A percentile compares a stretch with the other conserved stretches of the same genome.
Conservation (phyloP, 1,140 invertebrate genomes). For the Drosophila truncata region DNA sequence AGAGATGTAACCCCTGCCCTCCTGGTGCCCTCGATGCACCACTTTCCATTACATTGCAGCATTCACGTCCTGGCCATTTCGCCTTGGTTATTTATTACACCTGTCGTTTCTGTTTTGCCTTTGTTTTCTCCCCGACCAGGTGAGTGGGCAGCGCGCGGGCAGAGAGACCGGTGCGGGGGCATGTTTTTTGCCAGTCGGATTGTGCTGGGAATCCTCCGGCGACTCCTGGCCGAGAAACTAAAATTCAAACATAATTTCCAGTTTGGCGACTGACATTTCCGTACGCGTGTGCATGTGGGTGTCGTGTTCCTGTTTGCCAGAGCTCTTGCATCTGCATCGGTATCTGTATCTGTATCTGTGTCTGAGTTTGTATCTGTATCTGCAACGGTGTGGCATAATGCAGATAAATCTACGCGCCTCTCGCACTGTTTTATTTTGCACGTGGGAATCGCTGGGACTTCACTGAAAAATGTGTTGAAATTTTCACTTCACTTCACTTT, state of each 20-base stretch:
- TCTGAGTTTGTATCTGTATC: constrained; percentile 39
- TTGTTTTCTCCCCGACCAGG: constrained; percentile 33
- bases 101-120: constrained; percentile 73
- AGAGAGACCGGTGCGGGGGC: neutral
- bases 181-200: constrained; percentile 52
- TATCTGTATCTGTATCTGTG: neutral
- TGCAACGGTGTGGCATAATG: constrained; percentile 55
- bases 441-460: constrained; percentile 64
- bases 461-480: too few relatives aligned
- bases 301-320: constrained; percentile 6
- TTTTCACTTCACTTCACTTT: too few relatives aligned
- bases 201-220: constrained; percentile 36
- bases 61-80: constrained; percentile 53
- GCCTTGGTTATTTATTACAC: constrained; percentile 79
- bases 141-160: neutral
- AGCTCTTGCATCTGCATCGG: constrained; percentile 10
- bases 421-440: constrained; percentile 76
- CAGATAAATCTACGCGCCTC: constrained; percentile 78
- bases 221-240: constrained; percentile 56
- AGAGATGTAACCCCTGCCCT: constrained; percentile 29
- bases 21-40: constrained; percentile 12
- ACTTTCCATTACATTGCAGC: constrained; percentile 63
- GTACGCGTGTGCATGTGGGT: constrained; percentile 33
- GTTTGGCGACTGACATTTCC: constrained; percentile 80
- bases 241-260: constrained; percentile 83